Evolutionary conservation across 2,113 vertebrate species (phyloP).

Genomic region (Myiozetetes cayanensis): DNA sequence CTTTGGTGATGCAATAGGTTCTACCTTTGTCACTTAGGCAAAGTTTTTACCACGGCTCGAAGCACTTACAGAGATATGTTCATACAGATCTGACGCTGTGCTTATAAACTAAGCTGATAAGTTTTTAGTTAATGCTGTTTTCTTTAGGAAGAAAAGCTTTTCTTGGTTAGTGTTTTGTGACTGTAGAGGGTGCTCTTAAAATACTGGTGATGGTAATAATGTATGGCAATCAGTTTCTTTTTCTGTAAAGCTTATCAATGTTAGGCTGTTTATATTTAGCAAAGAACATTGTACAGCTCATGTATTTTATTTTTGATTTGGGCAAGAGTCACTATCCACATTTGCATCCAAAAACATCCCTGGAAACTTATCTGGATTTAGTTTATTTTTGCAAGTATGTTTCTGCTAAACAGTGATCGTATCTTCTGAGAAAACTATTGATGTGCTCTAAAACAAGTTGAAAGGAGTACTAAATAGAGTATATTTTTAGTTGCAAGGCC

Average conservation of each 20-base stretch:
- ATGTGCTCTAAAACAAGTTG: slow-evolving; percentile 27
- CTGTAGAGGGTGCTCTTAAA: slow-evolving; percentile 64
- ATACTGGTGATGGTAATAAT: not conserved
- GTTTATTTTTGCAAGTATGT: slow-evolving; percentile 60
- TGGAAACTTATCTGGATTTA: slow-evolving; percentile 48
- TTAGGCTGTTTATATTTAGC: not conserved
- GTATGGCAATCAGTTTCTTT: not conserved
- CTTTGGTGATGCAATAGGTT: not conserved
- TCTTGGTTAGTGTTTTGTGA: slow-evolving; percentile 2
- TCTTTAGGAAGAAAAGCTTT: not conserved
- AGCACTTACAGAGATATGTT: not conserved
- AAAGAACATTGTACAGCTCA: not conserved
- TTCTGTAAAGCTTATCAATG: not conserved
- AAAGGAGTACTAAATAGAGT: not conserved
- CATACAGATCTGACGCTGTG: not conserved
- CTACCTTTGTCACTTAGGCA: not conserved
- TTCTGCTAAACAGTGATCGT: slow-evolving; percentile 61
- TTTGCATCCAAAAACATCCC: slow-evolving; percentile 41
- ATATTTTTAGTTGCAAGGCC: slow-evolving; percentile 32
- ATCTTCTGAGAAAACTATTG: slow-evolving; percentile 67
- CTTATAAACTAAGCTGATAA: not conserved
- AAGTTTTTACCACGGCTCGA: not conserved
- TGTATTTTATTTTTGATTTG: slow-evolving; percentile 21
- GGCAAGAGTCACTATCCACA: not conserved
- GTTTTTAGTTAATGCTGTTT: not conserved